phyloP scores from a whole-genome alignment of 2,888 invertebrate genomes.

The Amorpha juglandis region DNA sequence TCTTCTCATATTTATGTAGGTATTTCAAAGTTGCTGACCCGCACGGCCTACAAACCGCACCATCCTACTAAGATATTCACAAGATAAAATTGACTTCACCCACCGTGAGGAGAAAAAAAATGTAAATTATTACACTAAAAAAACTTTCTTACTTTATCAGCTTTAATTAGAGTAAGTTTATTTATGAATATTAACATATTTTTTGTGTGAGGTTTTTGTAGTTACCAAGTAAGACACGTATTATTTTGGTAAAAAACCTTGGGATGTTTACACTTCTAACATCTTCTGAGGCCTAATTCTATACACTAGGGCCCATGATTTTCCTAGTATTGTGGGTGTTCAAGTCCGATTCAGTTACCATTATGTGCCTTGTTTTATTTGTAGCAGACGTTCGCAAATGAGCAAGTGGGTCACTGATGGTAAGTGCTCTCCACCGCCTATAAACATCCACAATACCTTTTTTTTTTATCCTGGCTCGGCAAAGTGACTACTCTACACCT shows the following conservation, averaged over 20 bases:
- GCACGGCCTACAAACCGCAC: background rate
- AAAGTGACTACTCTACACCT: no score
- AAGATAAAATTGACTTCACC: background rate
- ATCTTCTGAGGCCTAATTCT: no score
- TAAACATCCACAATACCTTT: no score
- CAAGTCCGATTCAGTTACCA: no score
- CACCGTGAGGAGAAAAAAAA: background rate
- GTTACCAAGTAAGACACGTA: background rate
- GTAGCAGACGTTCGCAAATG: no score
- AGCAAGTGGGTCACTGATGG: no score
- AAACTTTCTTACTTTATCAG: constrained; percentile 26
- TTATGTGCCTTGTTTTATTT: no score
- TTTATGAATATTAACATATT: constrained; percentile 25
- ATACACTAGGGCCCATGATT: no score
- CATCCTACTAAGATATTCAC: constrained; percentile 8
- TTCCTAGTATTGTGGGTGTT: no score
- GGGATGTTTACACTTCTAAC: background rate
- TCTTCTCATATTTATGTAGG: background rate
- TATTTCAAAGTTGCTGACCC: background rate
- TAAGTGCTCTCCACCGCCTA: no score
- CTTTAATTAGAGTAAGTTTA: constrained; percentile 34
- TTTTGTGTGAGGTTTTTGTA: background rate
- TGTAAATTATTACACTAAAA: constrained; percentile 29
- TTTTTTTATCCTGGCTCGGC: no score
- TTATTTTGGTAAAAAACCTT: background rate